Evolutionary conservation across 2,113 vertebrate species (phyloP).

Genomic region (Todiramphus saurophagus): DNA sequence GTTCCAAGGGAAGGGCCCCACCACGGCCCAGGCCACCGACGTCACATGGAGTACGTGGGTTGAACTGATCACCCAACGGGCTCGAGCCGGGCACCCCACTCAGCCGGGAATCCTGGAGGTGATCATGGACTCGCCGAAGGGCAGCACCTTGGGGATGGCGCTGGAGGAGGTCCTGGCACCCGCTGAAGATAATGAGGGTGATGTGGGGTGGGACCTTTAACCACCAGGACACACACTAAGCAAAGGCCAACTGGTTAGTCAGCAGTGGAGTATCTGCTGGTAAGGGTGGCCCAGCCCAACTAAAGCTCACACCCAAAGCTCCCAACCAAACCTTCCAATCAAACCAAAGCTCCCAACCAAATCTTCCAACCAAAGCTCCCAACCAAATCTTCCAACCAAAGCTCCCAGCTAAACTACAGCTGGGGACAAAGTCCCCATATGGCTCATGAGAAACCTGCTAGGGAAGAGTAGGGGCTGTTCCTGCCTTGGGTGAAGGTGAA

Average conservation of each 20-base stretch:
- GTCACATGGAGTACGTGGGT: not conserved
- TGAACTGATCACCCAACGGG: not conserved
- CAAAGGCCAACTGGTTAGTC: not conserved
- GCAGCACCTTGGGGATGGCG: not conserved
- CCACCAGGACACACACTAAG: not conserved
- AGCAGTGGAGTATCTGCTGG: not conserved
- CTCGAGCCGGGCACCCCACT: not conserved
- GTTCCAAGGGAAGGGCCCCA: not conserved
- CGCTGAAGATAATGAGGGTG: not conserved
- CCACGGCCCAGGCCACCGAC: not conserved
- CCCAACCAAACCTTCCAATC: too few relatives aligned
- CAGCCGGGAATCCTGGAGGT: not conserved
- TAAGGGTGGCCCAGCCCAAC: not conserved
- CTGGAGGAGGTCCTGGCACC: not conserved
- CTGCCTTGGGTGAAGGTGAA: not conserved
- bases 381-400: too few relatives aligned
- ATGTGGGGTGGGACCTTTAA: not conserved
- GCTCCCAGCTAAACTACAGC: not conserved
- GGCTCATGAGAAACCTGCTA: not conserved
- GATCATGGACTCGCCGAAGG: not conserved
- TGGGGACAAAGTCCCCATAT: not conserved
- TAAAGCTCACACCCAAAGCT: not conserved
- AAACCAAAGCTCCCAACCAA: too few relatives aligned
- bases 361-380: not conserved
- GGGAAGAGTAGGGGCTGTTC: not conserved